Conservation (phyloP, 64 coral and sea anemone genomes). For the Stichodactyla helianthus region DNA sequence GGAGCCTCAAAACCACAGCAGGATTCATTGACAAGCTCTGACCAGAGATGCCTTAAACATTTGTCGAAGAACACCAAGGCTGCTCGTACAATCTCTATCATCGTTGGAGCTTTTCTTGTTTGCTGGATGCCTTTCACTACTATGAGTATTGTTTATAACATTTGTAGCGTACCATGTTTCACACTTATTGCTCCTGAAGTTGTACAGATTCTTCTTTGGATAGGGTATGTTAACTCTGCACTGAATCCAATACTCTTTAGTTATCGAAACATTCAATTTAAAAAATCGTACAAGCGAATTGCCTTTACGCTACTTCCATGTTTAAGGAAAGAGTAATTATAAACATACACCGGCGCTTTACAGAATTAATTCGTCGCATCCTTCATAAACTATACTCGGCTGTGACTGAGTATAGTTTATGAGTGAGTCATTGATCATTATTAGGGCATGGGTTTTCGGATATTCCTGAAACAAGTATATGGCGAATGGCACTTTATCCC, state of each 20-base stretch:
- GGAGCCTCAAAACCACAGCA: neutral
- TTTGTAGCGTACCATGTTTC: neutral
- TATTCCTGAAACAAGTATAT: too few species aligned
- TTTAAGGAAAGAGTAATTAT: neutral
- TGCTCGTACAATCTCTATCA: slow-evolving; percentile 49
- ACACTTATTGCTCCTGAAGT: neutral
- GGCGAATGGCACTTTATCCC: too few species aligned
- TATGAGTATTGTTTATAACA: slow-evolving; percentile 22
- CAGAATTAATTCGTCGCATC: too few species aligned
- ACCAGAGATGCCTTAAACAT: slow-evolving; percentile 17
- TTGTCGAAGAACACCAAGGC: slow-evolving; percentile 39
- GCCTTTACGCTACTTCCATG: neutral
- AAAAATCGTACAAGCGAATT: slow-evolving; percentile 29
- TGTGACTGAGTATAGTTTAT: too few species aligned
- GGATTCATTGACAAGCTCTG: neutral
- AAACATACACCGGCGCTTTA: too few species aligned
- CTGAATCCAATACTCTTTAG: slow-evolving; percentile 50
- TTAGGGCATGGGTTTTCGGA: too few species aligned
- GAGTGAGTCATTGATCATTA: too few species aligned
- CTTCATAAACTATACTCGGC: too few species aligned
- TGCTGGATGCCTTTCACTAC: slow-evolving; percentile 58
- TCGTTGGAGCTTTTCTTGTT: slow-evolving; percentile 35
- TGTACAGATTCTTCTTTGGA: neutral
- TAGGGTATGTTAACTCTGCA: slow-evolving; percentile 58
- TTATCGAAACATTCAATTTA: slow-evolving; percentile 47